Conservation (phyloP, 2,797 vertebrate species). For the Sphenodon punctatus region DNA sequence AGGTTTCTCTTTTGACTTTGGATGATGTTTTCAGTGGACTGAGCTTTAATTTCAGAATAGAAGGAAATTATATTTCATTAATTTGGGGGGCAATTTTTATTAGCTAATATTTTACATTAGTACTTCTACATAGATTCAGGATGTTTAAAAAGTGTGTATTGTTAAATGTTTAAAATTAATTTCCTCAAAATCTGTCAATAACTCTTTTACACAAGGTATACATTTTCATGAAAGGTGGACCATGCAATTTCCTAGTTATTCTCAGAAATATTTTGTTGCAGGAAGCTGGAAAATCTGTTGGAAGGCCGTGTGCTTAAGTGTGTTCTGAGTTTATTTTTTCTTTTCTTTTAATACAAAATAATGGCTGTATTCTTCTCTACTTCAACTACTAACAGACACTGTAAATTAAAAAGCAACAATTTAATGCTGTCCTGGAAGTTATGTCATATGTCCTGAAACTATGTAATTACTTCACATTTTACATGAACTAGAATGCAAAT, state of each 20-base stretch:
- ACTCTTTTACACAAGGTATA: background rate
- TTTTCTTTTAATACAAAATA: background rate
- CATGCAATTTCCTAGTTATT: background rate
- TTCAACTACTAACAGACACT: background rate
- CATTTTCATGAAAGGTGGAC: background rate
- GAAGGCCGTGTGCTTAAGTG: background rate
- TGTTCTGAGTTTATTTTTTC: background rate
- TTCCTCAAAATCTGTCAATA: slow-evolving; percentile 3
- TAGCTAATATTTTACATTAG: background rate
- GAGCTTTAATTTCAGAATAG: background rate
- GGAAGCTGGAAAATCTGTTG: background rate
- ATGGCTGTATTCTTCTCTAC: background rate
- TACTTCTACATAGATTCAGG: background rate
- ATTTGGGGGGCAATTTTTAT: background rate
- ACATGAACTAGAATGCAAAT: slow-evolving; percentile 31
- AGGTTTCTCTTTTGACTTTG: too few relatives aligned
- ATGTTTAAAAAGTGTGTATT: background rate
- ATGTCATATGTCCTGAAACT: background rate
- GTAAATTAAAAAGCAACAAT: background rate
- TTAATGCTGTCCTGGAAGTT: background rate
- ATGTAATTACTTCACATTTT: slow-evolving; percentile 25
- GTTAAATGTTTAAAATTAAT: background rate
- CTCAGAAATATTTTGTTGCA: slow-evolving; percentile 25
- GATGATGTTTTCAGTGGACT: too few relatives aligned
- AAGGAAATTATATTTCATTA: background rate